phyloP scores from a whole-genome alignment of 2,888 invertebrate genomes.

The Drosophila borealis region DNA sequence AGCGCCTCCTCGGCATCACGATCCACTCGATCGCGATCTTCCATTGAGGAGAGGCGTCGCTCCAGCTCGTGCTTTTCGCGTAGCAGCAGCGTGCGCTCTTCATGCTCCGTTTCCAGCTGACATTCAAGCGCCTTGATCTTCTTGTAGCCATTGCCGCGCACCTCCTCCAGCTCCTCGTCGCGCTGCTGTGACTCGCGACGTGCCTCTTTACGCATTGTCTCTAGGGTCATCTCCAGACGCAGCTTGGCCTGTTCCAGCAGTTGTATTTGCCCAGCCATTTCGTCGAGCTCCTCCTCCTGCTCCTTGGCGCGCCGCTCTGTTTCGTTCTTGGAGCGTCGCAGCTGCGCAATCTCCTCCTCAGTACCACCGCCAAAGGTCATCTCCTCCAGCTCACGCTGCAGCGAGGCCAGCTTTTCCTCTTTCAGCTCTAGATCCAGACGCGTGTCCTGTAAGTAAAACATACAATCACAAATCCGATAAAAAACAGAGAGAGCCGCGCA shows the following conservation, averaged over 20 bases:
- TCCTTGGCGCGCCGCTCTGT: slow-evolving; percentile 93
- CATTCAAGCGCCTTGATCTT: slow-evolving; percentile 96
- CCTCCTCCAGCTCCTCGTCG: slow-evolving; percentile 97
- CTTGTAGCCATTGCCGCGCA: slow-evolving; percentile 94
- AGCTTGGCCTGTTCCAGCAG: slow-evolving; percentile 96
- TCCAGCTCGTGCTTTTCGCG: slow-evolving; percentile 97
- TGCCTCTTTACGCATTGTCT: slow-evolving; percentile 96
- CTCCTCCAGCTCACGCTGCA: slow-evolving; percentile 94
- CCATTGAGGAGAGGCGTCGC: slow-evolving; percentile 91
- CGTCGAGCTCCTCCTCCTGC: slow-evolving; percentile 98
- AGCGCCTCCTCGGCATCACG: slow-evolving; percentile 90
- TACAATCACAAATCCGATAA: neutral
- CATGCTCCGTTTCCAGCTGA: slow-evolving; percentile 96
- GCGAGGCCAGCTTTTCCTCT: slow-evolving; percentile 92
- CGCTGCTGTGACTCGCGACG: slow-evolving; percentile 94
- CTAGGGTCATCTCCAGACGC: slow-evolving; percentile 96
- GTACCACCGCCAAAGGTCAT: slow-evolving; percentile 91
- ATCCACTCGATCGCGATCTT: slow-evolving; percentile 91
- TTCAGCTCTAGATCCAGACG: slow-evolving; percentile 95
- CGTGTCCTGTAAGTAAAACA: slow-evolving; percentile 88
- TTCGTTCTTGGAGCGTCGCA: slow-evolving; percentile 94
- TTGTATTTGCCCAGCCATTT: slow-evolving; percentile 95
- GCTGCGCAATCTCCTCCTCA: slow-evolving; percentile 93
- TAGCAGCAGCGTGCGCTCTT: slow-evolving; percentile 93
- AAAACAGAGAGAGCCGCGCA: neutral